A percentile compares a stretch with the other conserved stretches of the same genome.
Conservation (phyloP, 2,888 invertebrate genomes). For the Hesperia comma region DNA sequence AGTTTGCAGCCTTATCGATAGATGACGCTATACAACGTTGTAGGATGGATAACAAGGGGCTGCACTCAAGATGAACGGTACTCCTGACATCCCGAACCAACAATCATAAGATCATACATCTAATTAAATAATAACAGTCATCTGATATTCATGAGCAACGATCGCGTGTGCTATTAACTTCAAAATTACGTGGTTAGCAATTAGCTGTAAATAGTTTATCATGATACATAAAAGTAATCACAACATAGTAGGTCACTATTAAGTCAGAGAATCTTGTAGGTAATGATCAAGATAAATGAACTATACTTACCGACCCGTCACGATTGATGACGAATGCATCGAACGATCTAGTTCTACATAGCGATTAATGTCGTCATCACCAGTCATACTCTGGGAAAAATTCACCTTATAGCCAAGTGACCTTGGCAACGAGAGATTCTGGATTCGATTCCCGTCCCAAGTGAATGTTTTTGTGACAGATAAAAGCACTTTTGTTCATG, state of each 20-base stretch:
- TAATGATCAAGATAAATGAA: slow-evolving; percentile 7
- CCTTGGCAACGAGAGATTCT: no score
- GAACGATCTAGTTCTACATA: slow-evolving; percentile 11
- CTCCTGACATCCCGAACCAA: no score
- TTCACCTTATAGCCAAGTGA: no score
- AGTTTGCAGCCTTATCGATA: no score
- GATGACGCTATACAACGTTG: no score
- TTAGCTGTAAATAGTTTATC: slow-evolving; percentile 19
- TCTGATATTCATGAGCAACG: background rate
- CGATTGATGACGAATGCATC: slow-evolving; percentile 23
- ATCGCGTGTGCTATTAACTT: background rate
- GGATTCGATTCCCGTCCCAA: no score
- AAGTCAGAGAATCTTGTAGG: slow-evolving; percentile 5
- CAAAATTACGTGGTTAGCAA: background rate
- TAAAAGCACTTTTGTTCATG: no score
- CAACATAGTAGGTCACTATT: slow-evolving; percentile 23
- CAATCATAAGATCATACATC: no score
- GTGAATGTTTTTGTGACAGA: no score
- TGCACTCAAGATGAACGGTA: no score
- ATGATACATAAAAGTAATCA: slow-evolving; percentile 14
- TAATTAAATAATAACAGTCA: no score
- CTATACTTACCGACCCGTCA: slow-evolving; percentile 9
- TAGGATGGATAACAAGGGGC: no score
- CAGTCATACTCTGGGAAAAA: background rate
- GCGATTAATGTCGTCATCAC: background rate